These are phyloP conservation scores for Parambassis ranga DNA, from an alignment of 2,797 vertebrate species.

Conservation along the genomic window DNA sequence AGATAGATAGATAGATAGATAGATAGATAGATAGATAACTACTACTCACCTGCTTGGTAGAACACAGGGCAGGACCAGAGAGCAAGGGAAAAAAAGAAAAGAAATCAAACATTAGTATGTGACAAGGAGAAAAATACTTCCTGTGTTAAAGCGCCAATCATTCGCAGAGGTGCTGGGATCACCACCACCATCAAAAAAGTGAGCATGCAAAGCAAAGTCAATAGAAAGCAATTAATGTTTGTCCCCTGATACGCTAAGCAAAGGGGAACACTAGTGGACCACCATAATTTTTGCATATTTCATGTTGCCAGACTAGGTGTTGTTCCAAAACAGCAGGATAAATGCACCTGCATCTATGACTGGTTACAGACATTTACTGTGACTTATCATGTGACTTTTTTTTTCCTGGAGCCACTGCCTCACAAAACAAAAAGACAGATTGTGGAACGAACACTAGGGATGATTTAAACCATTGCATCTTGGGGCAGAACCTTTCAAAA, in stretches of 20 bases:
- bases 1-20: background rate
- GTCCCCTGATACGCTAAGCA: too few species aligned
- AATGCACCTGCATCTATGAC: background rate
- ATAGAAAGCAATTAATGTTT: too few species aligned
- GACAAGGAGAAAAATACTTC: background rate
- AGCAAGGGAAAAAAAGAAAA: conserved; percentile 11
- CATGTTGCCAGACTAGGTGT: background rate
- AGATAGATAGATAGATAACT: background rate
- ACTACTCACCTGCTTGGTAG: conserved; percentile 60
- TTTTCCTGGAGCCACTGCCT: background rate
- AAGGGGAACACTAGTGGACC: too few species aligned
- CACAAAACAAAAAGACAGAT: background rate
- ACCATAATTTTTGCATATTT: too few species aligned
- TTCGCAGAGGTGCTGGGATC: too few species aligned
- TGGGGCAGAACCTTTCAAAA: background rate
- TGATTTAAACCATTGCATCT: background rate
- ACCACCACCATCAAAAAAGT: too few species aligned
- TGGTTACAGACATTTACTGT: background rate
- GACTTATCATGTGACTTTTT: background rate
- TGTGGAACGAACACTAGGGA: background rate
- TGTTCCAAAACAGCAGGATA: background rate
- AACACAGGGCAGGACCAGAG: background rate
- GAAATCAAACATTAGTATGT: background rate
- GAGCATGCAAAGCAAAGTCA: too few species aligned
- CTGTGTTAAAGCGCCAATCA: background rate